Conservation (phyloP, 2,113 vertebrate species). For the Manacus vitellinus region DNA sequence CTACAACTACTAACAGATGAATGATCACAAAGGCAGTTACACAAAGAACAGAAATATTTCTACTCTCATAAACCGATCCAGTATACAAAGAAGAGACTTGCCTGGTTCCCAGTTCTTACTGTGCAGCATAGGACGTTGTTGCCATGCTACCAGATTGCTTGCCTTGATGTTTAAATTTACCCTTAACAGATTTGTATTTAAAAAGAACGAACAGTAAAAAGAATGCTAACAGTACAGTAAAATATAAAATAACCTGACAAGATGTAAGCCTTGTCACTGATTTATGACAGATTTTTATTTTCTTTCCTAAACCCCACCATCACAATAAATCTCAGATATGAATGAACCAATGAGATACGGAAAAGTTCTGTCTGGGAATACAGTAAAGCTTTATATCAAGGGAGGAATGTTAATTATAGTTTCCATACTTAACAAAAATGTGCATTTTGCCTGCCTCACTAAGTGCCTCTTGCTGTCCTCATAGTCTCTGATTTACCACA, state of each 20-base stretch:
- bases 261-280: slow-evolving; percentile 1
- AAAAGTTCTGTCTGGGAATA: not conserved
- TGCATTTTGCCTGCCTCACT: not conserved
- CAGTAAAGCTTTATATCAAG: not conserved
- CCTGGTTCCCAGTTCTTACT: not conserved
- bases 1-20: not conserved
- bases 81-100: not conserved
- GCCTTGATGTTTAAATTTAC: slow-evolving; percentile 61
- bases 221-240: slow-evolving; percentile 2
- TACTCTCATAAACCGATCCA: not conserved
- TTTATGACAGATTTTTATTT: slow-evolving; percentile 29
- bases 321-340: not conserved
- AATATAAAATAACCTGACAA: slow-evolving; percentile 30
- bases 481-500: not conserved
- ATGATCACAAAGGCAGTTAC: not conserved
- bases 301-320: not conserved
- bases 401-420: not conserved
- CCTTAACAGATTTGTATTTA: slow-evolving; percentile 58
- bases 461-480: not conserved
- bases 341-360: not conserved
- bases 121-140: not conserved
- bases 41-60: not conserved
- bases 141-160: slow-evolving; percentile 24
- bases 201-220: slow-evolving; percentile 41
- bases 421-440: not conserved